Evolutionary conservation across 2,113 vertebrate genomes (phyloP), one percentile per base, ranked within the genome.

Genomic region (Dendrocopos noguchii): DNA sequence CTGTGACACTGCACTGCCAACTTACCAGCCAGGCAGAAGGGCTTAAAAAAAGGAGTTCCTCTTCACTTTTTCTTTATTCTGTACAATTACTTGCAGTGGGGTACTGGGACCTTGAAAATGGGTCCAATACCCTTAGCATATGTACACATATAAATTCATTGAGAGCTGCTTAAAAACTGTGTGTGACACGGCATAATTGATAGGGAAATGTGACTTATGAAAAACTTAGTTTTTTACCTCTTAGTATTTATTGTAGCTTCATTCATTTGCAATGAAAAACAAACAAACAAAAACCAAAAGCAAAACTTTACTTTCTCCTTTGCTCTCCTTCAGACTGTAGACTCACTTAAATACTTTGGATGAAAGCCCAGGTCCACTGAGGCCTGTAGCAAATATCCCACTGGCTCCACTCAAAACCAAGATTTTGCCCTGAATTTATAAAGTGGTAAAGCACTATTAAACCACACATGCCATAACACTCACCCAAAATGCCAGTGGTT

Each of bases 401-500:
- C 18, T 78, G 70, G 28, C 66, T 88, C 84, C 29, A 84, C 13
- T 25, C 33, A 50, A 84, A 95, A 78, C 50, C 67, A 87, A 73
- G 28, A 52, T 89, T 77, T 94, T 52, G 18, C 56, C 60, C 60
- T 63, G 52, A 50, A 93, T 74, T 84, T 88, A 52, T 80, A 20
- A 56, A 87, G 63, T 76, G 50, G 44, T 78, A 65, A 82, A 76
- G 28, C 36, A 44, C 14, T 82, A 59, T 42, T 63, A 84, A 95
- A 73, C 74, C 77, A 68, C 44, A 63, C 18, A 61, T 1, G 3
- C 86, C 65, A 42, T 84, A 92, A 88, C 47, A 52, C 60, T 80
- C 64, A 80, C 64, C 46, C 72, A 47, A 89, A 92, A 93, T 94
- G 36, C 89, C 78, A 77, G 91, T 89, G 91, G 71, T 93, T 93